phyloP scores from a whole-genome alignment of 2,113 vertebrate species.

The Emydura subglobosa region DNA sequence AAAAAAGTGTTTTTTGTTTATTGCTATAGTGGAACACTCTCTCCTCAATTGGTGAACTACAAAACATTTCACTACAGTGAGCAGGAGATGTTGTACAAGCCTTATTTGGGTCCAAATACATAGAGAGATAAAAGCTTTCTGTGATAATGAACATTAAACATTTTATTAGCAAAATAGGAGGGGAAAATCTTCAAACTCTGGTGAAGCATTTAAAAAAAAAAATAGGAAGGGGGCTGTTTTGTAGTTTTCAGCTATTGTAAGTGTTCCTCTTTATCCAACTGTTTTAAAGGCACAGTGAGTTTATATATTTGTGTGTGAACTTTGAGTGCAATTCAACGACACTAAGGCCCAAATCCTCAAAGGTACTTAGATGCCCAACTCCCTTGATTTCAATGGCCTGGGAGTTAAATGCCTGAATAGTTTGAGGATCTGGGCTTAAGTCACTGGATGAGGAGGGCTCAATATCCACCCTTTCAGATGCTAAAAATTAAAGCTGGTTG shows the following conservation, averaged over 20 bases:
- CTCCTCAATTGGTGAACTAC: accelerated
- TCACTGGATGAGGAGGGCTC: not conserved
- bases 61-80: not conserved
- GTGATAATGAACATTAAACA: not conserved
- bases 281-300: not conserved
- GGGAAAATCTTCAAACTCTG: not conserved
- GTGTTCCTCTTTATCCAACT: not conserved
- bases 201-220: not conserved
- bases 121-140: not conserved
- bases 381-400: not conserved
- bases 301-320: not conserved
- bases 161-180: not conserved
- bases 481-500: not conserved
- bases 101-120: not conserved
- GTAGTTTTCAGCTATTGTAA: not conserved
- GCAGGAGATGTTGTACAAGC: not conserved
- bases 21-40: not conserved
- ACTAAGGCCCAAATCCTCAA: not conserved
- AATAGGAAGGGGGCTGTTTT: too few species aligned
- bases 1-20: not conserved
- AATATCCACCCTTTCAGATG: not conserved
- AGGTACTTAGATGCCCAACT: not conserved
- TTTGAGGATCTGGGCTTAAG: not conserved
- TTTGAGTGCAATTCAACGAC: not conserved
- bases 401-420: not conserved